Conservation (phyloP, 2,888 invertebrate genomes). For the Laspeyria flexula region DNA sequence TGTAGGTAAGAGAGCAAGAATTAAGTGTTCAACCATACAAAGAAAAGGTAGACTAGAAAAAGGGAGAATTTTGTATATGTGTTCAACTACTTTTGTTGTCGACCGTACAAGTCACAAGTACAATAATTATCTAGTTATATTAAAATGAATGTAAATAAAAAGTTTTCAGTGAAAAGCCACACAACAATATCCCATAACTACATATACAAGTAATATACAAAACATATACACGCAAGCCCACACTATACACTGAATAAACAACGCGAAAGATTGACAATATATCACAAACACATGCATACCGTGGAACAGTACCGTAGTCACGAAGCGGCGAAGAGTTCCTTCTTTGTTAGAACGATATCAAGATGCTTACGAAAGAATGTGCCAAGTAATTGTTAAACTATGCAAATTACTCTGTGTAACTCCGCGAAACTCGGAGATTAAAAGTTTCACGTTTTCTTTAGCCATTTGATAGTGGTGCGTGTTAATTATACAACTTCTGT, state of each 20-base stretch:
- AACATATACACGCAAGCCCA: too few relatives aligned
- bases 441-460: constrained; percentile 51
- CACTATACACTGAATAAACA: background rate
- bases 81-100: too few relatives aligned
- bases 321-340: constrained; percentile 32
- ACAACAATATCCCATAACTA: too few relatives aligned
- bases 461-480: constrained; percentile 55
- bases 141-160: too few relatives aligned
- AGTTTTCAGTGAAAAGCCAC: too few relatives aligned
- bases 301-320: constrained; percentile 28
- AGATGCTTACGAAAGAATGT: constrained; percentile 69
- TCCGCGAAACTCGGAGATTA: constrained; percentile 35
- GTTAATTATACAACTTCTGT: constrained; percentile 61
- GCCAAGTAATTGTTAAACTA: constrained; percentile 76
- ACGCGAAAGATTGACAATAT: constrained; percentile 5
- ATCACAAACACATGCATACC: constrained; percentile 19
- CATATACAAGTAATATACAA: too few relatives aligned
- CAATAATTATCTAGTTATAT: too few relatives aligned
- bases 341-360: constrained; percentile 43
- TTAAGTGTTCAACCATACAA: too few relatives aligned
- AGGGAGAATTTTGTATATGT: too few relatives aligned
- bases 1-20: too few relatives aligned
- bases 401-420: constrained; percentile 65
- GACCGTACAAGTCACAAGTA: too few relatives aligned
- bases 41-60: too few relatives aligned